Conservation (phyloP, 2,113 vertebrate species). For the Tympanuchus pallidicinctus region DNA sequence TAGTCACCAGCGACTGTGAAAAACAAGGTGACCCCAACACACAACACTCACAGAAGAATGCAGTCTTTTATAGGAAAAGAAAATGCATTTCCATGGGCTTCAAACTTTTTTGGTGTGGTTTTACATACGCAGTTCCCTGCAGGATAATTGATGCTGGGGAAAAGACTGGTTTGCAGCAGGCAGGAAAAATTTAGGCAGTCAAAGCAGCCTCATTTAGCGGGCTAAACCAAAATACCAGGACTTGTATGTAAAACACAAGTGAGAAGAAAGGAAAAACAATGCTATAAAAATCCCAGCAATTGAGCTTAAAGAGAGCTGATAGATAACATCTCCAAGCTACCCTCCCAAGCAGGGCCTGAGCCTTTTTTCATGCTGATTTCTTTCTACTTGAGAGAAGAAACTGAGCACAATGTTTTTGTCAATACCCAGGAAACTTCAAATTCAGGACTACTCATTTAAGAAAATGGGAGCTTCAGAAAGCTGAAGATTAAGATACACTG, state of each 20-base stretch:
- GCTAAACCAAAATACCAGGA: slow-evolving; percentile 60
- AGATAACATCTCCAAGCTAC: not conserved
- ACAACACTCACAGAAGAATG: not conserved
- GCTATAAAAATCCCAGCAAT: slow-evolving; percentile 36
- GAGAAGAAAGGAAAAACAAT: slow-evolving; percentile 47
- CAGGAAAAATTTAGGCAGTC: slow-evolving; percentile 54
- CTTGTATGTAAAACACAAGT: slow-evolving; percentile 50
- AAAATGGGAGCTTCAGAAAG: not conserved
- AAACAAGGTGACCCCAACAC: slow-evolving; percentile 31
- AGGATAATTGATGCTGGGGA: slow-evolving; percentile 46
- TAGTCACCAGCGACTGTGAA: not conserved
- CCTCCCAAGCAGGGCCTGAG: not conserved
- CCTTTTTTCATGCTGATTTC: not conserved
- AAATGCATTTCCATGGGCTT: not conserved
- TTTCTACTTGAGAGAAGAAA: not conserved
- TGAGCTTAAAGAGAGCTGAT: not conserved
- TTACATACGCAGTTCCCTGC: slow-evolving; percentile 38
- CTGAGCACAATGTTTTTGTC: not conserved
- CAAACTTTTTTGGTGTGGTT: slow-evolving; percentile 56
- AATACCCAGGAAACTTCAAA: not conserved
- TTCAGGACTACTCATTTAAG: not conserved
- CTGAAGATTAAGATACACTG: not conserved
- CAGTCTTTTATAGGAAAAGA: not conserved
- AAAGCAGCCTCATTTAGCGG: slow-evolving; percentile 44
- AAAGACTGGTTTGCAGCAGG: slow-evolving; percentile 47